Base-by-base conservation (phyloP, 2,113 vertebrate species). In the Prunella fulvescens region DNA sequence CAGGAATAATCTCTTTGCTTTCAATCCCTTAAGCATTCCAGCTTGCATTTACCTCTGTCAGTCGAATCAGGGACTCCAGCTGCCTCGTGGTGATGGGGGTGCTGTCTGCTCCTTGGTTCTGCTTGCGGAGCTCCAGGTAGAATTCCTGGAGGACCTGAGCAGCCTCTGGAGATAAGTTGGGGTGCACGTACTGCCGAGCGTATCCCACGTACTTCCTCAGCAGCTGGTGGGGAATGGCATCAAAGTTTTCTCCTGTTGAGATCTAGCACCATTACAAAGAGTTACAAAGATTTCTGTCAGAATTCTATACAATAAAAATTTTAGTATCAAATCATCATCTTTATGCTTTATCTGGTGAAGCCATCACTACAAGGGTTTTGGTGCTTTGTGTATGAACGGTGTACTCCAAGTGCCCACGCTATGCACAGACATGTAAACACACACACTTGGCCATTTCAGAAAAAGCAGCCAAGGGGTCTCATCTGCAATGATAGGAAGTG, bases 81-180 rank as follows among this genome's bases (percentile, higher is more conserved):
- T 99, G 99, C 26, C 99, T 98, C 0, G 99, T 99, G 62, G 99
- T 99, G 97, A 99, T 99, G n/a, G 99, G 99, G 2, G 99, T 99
- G 89, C 98, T 98, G 56, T 99, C 99, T 65, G 96, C 97, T 14
- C 98, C 92, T 60, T 99, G 98, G 35, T 98, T 98, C 97, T 99
- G 99, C 64, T 98, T 98, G 81, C 99, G 98, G 39, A 99, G 98
- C 64, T 99, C 98, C 18, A 99, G 98, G 95, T 99, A 99, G 97
- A 99, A 99, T 47, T 98, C 97, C 95, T 99, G 99, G 31, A 99
- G 98, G 24, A 98, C 98, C 39, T 98, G 97, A 22, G 98, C 99
- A 35, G 99, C 99, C 83, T 99, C 99, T 26, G 97, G 82, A 29
- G 99, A 99, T 16, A 99, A 85, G 12, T 37, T 91, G 6, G 99